Evolutionary conservation across 1,140 invertebrate genomes (phyloP).

Genomic region (Wiebesia pumilae): DNA sequence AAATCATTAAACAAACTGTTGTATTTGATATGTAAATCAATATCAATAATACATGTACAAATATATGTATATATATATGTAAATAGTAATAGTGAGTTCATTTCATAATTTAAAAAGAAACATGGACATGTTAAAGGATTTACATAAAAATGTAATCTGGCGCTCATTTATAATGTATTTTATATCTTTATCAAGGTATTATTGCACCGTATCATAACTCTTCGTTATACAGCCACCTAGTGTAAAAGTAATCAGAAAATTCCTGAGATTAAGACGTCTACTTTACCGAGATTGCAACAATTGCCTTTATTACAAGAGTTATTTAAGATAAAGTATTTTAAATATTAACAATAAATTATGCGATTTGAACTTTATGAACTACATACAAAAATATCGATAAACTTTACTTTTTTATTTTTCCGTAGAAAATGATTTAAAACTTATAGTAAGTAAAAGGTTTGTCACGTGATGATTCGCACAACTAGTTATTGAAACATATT

Average conservation of each 20-base stretch:
- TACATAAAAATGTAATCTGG: constrained; percentile 33
- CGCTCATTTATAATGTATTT: constrained; percentile 11
- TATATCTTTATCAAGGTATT: constrained; percentile 39
- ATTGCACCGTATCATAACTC: constrained; percentile 40
- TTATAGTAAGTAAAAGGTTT: too few species aligned
- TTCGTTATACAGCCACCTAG: constrained; percentile 10
- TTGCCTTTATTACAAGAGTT: constrained; percentile 12
- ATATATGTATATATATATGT: neutral
- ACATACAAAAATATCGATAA: neutral
- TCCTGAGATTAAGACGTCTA: constrained; percentile 40
- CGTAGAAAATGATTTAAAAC: too few species aligned
- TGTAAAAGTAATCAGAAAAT: constrained; percentile 46
- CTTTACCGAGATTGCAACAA: constrained; percentile 41
- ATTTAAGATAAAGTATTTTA: neutral
- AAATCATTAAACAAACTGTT: neutral
- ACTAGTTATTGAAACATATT: too few species aligned
- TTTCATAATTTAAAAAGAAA: constrained; percentile 28
- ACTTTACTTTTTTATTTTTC: neutral
- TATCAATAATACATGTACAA: neutral
- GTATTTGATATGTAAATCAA: too few species aligned
- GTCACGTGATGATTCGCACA: too few species aligned
- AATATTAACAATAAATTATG: neutral
- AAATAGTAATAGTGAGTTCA: neutral
- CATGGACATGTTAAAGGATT: constrained; percentile 9
- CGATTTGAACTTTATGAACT: neutral